Evolutionary conservation across 2,797 vertebrate species (phyloP).

Genomic region (Cryptoblepharus egeriae): DNA sequence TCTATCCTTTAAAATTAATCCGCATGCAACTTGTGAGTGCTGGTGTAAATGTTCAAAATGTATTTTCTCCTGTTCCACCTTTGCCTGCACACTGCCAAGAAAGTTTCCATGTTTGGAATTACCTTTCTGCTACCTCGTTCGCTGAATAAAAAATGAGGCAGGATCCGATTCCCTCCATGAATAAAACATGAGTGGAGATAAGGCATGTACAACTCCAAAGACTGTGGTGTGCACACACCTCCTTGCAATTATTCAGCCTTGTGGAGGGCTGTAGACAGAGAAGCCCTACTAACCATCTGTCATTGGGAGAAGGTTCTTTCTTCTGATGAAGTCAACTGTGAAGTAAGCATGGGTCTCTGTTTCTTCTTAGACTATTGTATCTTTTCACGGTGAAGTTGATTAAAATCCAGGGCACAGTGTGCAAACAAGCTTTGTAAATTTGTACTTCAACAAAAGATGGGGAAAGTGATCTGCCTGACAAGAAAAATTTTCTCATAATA

Average conservation of each 20-base stretch:
- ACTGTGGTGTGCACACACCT: constrained; percentile 59
- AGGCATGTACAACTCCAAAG: constrained; percentile 62
- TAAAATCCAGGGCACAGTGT: constrained; percentile 69
- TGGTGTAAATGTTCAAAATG: background rate
- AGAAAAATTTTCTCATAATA: constrained; percentile 67
- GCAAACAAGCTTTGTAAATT: constrained; percentile 75
- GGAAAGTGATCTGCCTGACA: constrained; percentile 66
- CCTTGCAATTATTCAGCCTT: constrained; percentile 70
- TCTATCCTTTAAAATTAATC: background rate
- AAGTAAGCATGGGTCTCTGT: constrained; percentile 73
- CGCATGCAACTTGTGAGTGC: background rate
- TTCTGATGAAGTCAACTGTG: constrained; percentile 73
- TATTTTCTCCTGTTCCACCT: background rate
- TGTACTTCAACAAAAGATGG: constrained; percentile 69
- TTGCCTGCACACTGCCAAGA: constrained; percentile 52
- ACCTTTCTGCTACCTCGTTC: constrained; percentile 64
- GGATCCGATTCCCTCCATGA: constrained; percentile 69
- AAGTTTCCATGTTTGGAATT: constrained; percentile 60
- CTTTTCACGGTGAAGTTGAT: constrained; percentile 71
- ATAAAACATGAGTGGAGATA: constrained; percentile 74
- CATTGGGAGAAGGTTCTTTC: constrained; percentile 60
- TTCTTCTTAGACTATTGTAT: constrained; percentile 70
- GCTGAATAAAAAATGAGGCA: constrained; percentile 71
- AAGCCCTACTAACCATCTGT: constrained; percentile 73
- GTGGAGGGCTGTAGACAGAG: constrained; percentile 70